Percentiles rank a stretch among this genome's conserved stretches.
These are phyloP conservation scores for Diuraphis noxia DNA, from an alignment of 1,140 invertebrate genomes.

Conservation along the genomic window DNA sequence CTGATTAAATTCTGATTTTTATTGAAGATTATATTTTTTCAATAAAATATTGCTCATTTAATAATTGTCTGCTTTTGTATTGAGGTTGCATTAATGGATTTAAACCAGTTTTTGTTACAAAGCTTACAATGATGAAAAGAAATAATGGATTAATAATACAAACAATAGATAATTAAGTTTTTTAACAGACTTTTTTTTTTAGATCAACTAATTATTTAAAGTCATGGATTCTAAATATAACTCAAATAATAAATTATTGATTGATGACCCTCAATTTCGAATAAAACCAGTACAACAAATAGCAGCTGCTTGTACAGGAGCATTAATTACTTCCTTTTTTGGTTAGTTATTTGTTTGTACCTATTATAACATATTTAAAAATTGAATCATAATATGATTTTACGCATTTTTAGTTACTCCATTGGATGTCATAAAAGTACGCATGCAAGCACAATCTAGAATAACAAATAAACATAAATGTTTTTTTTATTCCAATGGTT, in stretches of 20 bases:
- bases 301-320: constrained; percentile 84
- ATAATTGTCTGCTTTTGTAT: neutral
- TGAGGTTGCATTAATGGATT: neutral
- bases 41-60: neutral
- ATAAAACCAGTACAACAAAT: constrained; percentile 88
- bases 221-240: constrained; percentile 19
- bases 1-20: neutral
- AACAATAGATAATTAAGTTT: neutral
- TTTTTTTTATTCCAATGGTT: constrained; percentile 95
- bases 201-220: neutral
- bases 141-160: neutral
- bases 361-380: neutral
- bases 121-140: neutral
- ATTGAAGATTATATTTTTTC: neutral
- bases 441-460: constrained; percentile 92
- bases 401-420: constrained; percentile 83
- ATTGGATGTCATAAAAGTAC: constrained; percentile 97
- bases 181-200: neutral
- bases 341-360: constrained; percentile 68
- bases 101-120: neutral
- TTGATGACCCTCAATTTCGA: constrained; percentile 72
- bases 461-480: constrained; percentile 66
- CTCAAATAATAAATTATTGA: neutral
- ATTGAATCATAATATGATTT: neutral
- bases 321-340: constrained; percentile 83